Evolutionary conservation across 1,140 invertebrate genomes (phyloP), one percentile per base, ranked within the genome.

Genomic region (Nomia melanderi): DNA sequence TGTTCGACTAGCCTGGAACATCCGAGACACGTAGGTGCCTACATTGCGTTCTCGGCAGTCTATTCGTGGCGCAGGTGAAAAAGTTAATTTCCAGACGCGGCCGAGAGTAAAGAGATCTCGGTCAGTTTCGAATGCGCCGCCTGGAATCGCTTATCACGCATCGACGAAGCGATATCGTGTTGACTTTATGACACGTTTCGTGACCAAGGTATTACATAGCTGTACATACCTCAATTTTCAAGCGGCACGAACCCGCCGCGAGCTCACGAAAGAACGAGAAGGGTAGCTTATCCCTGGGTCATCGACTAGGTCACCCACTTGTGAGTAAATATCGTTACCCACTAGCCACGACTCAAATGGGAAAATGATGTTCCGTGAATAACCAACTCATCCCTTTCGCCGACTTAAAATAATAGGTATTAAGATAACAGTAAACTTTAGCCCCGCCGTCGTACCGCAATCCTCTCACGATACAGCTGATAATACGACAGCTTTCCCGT

Each of bases 291-390:
- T 74, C 72, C 50, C 36, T 56, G 62, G 72, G 50, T 74, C 72
- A 66, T 74, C 72, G 72, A 74, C 62, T 74, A 74, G 62, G 72
- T 74, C 72, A 74, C 72, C 72, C 62, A 74, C 62, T 74, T 74
- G 72, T 14, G 12, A 56, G 31, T 33, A 50, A 65, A 59, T 31
- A 65, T 73, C 57, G 59, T 36, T 33, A 14, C 4, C 23, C 11
- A 25, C 57, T 33, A 29, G 53, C 4, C 70, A 27, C 31, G 1
- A 17, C 2, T n/a, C 2, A 73, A 63, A 73, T 53, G 23, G 31
- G 23, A 36, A 29, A 73, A 73, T 64, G 70, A 64, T 53, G 70
- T 73, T 64, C 59, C 60, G 44, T 31, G 70, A 73, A 64, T 63
- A 73, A 64, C 25, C 62, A 50, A 41, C 66, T 57, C 53, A 25